A percentile compares a stretch with the other conserved stretches of the same genome.
phyloP scores from a whole-genome alignment of 2,797 vertebrate species.

The Siniperca scherzeri region DNA sequence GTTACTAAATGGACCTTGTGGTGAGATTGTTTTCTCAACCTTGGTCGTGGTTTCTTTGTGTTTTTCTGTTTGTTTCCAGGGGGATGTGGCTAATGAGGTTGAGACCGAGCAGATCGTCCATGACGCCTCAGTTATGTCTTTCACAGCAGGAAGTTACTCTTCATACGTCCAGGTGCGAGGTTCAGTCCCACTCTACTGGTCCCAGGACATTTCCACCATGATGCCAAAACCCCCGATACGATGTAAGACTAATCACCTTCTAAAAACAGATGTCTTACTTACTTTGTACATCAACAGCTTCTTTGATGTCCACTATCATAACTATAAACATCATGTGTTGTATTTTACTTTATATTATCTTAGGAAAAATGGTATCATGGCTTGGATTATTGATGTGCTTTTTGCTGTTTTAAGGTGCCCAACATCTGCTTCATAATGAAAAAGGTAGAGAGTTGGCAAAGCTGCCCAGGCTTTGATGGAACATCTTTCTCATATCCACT shows the following conservation, averaged over 20 bases:
- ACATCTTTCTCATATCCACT: background rate
- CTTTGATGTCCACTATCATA: slow-evolving; percentile 2
- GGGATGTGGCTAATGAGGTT: slow-evolving; percentile 98
- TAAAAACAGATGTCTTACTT: background rate
- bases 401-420: background rate
- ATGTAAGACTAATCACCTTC: slow-evolving; percentile 79
- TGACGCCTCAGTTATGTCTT: slow-evolving; percentile 96
- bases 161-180: slow-evolving; percentile 98
- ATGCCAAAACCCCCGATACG: slow-evolving; percentile 99
- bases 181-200: slow-evolving; percentile 98
- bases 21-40: background rate
- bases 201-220: slow-evolving; percentile 99
- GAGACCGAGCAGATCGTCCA: slow-evolving; percentile 98
- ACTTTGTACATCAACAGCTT: background rate
- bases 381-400: background rate
- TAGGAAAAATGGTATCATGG: background rate
- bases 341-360: background rate
- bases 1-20: background rate
- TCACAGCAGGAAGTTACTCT: slow-evolving; percentile 94
- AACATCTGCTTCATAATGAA: slow-evolving; percentile 1
- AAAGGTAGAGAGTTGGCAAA: background rate
- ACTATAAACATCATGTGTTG: background rate
- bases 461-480: background rate
- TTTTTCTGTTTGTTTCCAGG: slow-evolving; percentile 80
- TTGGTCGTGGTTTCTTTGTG: background rate